Evolutionary conservation across 2,113 vertebrate genomes (phyloP).

Genomic region (Drymodes brunneopygia): DNA sequence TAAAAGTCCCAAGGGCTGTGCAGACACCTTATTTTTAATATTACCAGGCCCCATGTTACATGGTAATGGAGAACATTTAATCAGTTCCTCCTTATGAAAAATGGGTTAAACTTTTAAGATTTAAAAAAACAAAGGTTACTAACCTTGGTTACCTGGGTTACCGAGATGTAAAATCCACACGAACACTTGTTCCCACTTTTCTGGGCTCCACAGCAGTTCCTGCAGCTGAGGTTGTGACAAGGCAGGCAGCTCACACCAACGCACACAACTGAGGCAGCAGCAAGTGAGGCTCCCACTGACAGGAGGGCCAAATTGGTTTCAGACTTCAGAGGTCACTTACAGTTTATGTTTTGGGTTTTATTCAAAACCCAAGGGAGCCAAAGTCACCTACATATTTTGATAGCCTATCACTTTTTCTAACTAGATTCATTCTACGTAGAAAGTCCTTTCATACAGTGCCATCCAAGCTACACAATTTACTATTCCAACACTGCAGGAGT

Average conservation of each 20-base stretch:
- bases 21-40: background rate
- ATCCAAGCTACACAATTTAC: background rate
- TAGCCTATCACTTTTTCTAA: background rate
- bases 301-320: background rate
- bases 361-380: background rate
- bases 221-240: rapidly evolving
- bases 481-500: background rate
- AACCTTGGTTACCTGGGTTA: background rate
- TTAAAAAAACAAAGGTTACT: background rate
- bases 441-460: background rate
- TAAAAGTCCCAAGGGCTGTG: background rate
- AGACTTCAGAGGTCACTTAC: background rate
- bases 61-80: background rate
- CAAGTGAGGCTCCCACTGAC: rapidly evolving
- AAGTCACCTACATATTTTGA: background rate
- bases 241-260: background rate
- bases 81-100: background rate
- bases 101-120: rapidly evolving
- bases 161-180: background rate
- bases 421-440: rapidly evolving
- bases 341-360: background rate
- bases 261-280: background rate
- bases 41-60: background rate
- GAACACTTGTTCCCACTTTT: background rate
- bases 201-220: background rate